Evolutionary conservation across 2,888 invertebrate genomes (phyloP), one percentile per base, ranked within the genome.

Genomic region (Keiferia lycopersicella): DNA sequence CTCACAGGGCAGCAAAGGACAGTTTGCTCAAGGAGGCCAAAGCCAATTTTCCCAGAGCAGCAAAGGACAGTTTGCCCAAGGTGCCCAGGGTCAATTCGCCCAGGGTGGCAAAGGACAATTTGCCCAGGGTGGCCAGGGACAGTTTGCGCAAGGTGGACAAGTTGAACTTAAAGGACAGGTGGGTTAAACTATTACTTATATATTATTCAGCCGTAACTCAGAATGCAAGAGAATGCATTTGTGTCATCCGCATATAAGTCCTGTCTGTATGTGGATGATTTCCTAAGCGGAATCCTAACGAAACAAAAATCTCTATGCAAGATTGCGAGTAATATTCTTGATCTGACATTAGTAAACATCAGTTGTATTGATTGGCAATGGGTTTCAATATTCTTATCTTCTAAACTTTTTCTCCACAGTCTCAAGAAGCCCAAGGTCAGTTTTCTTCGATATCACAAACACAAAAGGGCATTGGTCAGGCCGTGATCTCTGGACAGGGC

Each of bases 121-220:
- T 50, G 61, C 61, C 0, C 68, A 69, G 48, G 70, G 67, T 26
- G 81, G 81, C 10, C 34, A 65, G 48, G 73, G 74, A 0, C 70
- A 70, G 53, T 65, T 26, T 50, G 61, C 61, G 0, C 68, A 69
- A 65, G 75, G 75, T 66, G 85, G 84, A 53, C 77, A 77, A 62
- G 16, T 70, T 56, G 69, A 67, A 14, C 41, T 67, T 61, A 66
- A 67, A 57, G 71, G 67, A 45, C 69, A 71, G 63, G 73, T 71
- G 58, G 38, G 57, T 41, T 20, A 14, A 34, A n/a, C n/a, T 30
- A 8, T 26, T 26, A 38, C 0, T 6, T 22, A 12, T 51, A 20
- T 34, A 26, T 26, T 26, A 4, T 26, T 6, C 6, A 26, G 26
- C 2, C 26, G 26, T 6, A 6, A 26, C 26, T 26, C 34, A 7